A percentile compares a stretch with the other conserved stretches of the same genome.
Conservation (phyloP, 2,113 vertebrate species). For the Cranoglanis bouderius region DNA sequence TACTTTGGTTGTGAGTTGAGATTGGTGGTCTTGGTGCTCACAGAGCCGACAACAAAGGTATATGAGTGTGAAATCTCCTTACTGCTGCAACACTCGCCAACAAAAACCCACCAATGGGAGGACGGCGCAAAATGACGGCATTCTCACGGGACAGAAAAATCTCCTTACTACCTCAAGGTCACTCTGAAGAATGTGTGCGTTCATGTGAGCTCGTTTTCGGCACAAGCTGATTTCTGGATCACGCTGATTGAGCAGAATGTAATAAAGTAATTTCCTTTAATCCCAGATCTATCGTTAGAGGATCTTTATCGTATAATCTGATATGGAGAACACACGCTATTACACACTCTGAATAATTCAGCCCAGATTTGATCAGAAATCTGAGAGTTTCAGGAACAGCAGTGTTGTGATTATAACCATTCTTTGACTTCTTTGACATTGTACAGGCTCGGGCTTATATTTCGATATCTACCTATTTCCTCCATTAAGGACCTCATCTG, state of each 20-base stretch:
- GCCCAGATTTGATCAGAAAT: background rate
- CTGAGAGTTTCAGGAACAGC: background rate
- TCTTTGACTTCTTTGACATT: background rate
- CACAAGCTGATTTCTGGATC: background rate
- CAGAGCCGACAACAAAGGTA: too few relatives aligned
- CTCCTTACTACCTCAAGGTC: background rate
- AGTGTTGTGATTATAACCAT: background rate
- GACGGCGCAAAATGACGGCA: background rate
- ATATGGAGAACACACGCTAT: background rate
- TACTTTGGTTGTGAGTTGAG: background rate
- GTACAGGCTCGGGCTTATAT: background rate
- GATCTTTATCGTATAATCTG: background rate
- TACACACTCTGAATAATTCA: background rate
- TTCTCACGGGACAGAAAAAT: background rate
- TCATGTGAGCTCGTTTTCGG: background rate
- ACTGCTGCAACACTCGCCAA: background rate
- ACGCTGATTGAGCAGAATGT: background rate
- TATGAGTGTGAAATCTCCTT: too few relatives aligned
- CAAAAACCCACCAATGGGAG: background rate
- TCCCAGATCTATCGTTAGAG: background rate
- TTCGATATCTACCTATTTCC: background rate
- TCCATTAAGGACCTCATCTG: background rate
- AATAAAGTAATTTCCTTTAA: background rate
- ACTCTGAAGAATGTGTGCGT: background rate
- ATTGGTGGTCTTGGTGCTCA: background rate